Percentiles rank a stretch among this genome's conserved stretches.
Conservation (phyloP, 2,113 vertebrate species). For the Carassius auratus region DNA sequence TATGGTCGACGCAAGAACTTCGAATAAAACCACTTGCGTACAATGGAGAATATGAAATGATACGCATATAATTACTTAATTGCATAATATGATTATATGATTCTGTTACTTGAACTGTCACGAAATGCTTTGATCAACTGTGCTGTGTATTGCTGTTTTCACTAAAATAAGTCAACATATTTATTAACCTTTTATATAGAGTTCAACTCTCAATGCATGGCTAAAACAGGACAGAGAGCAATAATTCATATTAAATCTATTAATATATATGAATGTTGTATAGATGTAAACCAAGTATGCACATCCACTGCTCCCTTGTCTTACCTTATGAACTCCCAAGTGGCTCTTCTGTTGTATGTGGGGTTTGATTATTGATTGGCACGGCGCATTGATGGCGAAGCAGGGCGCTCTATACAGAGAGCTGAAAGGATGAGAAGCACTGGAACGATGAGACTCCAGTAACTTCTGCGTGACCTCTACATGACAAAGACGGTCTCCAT, state of each 20-base stretch:
- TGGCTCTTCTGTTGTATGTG: constrained; percentile 39
- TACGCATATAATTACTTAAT: background rate
- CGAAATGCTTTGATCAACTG: background rate
- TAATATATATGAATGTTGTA: too few species aligned
- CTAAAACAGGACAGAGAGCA: background rate
- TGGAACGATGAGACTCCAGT: constrained; percentile 88
- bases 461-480: constrained; percentile 98
- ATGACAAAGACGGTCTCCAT: constrained; percentile 89
- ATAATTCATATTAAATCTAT: too few species aligned
- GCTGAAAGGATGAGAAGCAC: constrained; percentile 69
- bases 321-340: constrained; percentile 28
- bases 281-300: background rate
- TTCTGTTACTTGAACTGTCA: background rate
- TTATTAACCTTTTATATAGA: background rate
- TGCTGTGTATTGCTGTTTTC: background rate
- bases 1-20: constrained; percentile 99
- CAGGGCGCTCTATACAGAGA: constrained; percentile 65
- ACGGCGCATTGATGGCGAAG: constrained; percentile 64
- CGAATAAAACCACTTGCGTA: constrained; percentile 68
- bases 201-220: background rate
- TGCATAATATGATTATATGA: background rate
- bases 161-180: background rate
- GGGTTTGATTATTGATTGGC: constrained; percentile 74
- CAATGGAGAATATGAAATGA: background rate
- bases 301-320: background rate